Conservation (phyloP, 2,797 vertebrate genomes). For the Novumbra hubbsi region DNA sequence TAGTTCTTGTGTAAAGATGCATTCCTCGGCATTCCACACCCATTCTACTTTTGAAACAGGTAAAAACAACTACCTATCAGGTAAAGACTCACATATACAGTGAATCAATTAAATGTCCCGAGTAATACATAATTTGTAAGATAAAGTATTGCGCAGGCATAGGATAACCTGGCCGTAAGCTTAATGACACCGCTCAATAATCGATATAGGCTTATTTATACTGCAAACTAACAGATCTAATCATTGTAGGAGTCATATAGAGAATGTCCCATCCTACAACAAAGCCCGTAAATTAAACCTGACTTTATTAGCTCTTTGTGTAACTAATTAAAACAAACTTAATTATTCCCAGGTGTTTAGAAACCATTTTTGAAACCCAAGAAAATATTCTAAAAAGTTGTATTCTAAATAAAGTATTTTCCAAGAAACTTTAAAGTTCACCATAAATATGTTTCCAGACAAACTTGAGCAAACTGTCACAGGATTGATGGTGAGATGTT, state of each 20-base stretch:
- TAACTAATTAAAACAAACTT: conserved; percentile 1
- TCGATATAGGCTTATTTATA: not conserved
- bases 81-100: not conserved
- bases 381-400: not conserved
- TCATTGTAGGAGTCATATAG: not conserved
- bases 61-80: not conserved
- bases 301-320: not conserved
- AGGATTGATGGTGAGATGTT: not conserved
- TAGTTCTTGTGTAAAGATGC: conserved; percentile 9
- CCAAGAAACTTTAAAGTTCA: not conserved
- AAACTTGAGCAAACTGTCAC: not conserved
- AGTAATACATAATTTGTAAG: not conserved
- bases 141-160: not conserved
- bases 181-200: not conserved
- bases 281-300: not conserved
- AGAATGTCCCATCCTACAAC: not conserved
- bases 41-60: not conserved
- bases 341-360: not conserved
- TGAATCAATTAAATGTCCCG: not conserved
- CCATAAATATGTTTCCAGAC: not conserved
- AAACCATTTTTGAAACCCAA: not conserved
- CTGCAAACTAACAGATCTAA: not conserved
- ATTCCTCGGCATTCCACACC: not conserved
- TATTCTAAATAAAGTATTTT: not conserved
- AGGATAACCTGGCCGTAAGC: not conserved